phyloP scores from a whole-genome alignment of 2,113 vertebrate genomes.

The Miniopterus natalensis region DNA sequence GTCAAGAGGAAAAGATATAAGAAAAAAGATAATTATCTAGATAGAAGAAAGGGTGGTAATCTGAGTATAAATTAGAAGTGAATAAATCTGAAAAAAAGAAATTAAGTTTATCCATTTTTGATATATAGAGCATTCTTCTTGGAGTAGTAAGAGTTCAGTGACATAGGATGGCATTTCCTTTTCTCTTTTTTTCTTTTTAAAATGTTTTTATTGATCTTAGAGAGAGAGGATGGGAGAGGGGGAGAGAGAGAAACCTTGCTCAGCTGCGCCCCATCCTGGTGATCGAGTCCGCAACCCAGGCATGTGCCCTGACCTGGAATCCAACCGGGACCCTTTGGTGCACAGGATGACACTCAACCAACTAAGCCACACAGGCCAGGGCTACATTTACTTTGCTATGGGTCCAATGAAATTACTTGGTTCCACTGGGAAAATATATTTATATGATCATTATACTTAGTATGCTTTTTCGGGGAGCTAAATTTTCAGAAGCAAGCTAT shows the following conservation, averaged over 20 bases:
- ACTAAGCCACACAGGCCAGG: neutral
- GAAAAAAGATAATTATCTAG: neutral
- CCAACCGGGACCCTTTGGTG: neutral
- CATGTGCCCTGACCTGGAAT: neutral
- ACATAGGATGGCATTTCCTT: neutral
- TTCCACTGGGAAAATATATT: neutral
- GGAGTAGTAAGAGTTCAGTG: neutral
- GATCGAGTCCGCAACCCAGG: neutral
- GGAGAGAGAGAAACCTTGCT: neutral
- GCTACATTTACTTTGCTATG: neutral
- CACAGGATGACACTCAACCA: neutral
- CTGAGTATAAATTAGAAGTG: neutral
- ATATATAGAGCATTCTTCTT: neutral
- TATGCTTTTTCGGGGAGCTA: neutral
- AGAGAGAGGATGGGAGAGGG: neutral
- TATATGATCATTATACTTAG: neutral
- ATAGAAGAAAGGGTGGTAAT: neutral
- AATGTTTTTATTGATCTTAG: neutral
- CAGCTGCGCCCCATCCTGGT: neutral
- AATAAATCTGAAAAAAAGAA: neutral
- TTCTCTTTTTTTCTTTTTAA: neutral
- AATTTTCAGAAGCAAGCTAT: conserved; percentile 22
- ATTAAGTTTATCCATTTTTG: neutral
- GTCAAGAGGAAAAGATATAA: neutral
- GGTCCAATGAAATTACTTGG: neutral